Evolutionary conservation across 2,888 invertebrate genomes (phyloP), one percentile per base, ranked within the genome.

Genomic region (Bunonema sp.): DNA sequence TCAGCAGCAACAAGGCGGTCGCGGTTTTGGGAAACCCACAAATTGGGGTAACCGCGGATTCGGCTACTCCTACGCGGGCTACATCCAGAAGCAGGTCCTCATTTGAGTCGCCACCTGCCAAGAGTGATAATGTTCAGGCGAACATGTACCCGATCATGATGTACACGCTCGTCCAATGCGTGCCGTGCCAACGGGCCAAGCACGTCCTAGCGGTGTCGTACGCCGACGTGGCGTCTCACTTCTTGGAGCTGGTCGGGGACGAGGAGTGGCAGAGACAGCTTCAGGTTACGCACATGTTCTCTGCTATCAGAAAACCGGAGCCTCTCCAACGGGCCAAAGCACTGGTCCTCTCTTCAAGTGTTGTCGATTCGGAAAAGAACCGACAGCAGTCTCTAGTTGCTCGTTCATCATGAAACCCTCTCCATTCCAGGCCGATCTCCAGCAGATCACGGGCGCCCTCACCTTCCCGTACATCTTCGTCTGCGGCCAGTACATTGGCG

Each of bases 391-490:
- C n/a, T n/a, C n/a, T n/a, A n/a, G n/a, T n/a, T n/a, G n/a, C n/a
- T n/a, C n/a, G n/a, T n/a, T n/a, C n/a, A n/a, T n/a, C n/a, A n/a
- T n/a, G n/a, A n/a, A n/a, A n/a, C n/a, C n/a, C n/a, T n/a, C n/a
- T n/a, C n/a, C n/a, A n/a, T n/a, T n/a, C n/a, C n/a, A n/a, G n/a
- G n/a, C n/a, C 10, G 64, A 65, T 36, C 51, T 65, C 3, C 57
- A 64, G 20, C 54, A 58, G 32, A 44, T 66, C 20, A 65, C 65
- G 7, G 57, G 65, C 4, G 60, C 61, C 24, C 52, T 54, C 21
- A 63, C 61, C 12, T 65, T 66, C 44, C 65, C 65, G 4, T 65
- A 63, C 43, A 61, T 65, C 22, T 65, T 66, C 42, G 60, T 65
- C 12, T 65, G 64, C 29, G 65, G 65, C 15, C 50, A 55, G 29